Evolutionary conservation across 2,888 invertebrate genomes (phyloP).

Genomic region (Homarus gammarus): DNA sequence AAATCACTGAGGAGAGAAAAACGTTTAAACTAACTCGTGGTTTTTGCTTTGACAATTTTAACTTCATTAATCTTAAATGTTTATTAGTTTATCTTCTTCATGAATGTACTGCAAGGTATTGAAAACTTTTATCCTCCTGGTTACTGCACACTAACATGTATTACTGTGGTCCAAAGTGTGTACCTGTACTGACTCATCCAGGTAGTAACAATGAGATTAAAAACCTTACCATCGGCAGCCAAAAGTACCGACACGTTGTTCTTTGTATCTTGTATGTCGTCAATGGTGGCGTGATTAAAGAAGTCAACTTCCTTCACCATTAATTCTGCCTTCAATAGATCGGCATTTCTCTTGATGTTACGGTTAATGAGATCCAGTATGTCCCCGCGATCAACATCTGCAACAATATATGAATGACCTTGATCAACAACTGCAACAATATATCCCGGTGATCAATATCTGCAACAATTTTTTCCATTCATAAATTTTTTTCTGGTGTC

Average conservation of each 20-base stretch:
- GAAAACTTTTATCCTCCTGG: too few relatives aligned
- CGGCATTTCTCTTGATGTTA: conserved; percentile 85
- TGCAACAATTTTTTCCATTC: too few relatives aligned
- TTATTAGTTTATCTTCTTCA: too few relatives aligned
- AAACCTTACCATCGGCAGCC: conserved; percentile 91
- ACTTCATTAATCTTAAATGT: too few relatives aligned
- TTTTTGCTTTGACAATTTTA: neutral
- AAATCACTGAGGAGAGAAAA: conserved; percentile 85
- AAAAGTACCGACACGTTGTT: conserved; percentile 84
- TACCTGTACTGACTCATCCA: too few relatives aligned
- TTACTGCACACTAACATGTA: too few relatives aligned
- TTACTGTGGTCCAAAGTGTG: too few relatives aligned
- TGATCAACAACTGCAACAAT: too few relatives aligned
- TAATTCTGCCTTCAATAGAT: conserved; percentile 79
- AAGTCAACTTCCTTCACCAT: conserved; percentile 70
- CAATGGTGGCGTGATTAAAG: conserved; percentile 66
- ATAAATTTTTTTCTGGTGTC: too few relatives aligned
- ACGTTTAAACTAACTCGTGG: neutral
- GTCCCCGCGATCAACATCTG: conserved; percentile 88
- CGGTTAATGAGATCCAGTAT: conserved; percentile 86
- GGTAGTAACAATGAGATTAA: too few relatives aligned
- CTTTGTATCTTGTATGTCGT: conserved; percentile 78
- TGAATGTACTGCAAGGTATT: too few relatives aligned
- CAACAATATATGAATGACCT: conserved; percentile 68
- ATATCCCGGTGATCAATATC: too few relatives aligned